Conservation (phyloP, 2,113 vertebrate genomes). For the Prionailurus bengalensis region DNA sequence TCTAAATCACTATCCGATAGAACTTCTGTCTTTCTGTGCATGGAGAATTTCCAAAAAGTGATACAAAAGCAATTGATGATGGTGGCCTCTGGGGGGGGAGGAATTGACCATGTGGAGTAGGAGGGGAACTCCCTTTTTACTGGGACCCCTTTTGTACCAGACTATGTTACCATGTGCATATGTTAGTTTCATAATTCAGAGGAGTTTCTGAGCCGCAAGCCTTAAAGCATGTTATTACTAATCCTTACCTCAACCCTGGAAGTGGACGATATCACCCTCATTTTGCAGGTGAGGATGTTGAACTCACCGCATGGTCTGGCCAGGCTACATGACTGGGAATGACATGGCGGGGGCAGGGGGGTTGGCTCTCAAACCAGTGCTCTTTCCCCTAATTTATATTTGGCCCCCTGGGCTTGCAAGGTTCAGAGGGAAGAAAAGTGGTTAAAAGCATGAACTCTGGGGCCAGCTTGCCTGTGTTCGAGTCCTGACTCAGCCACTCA, state of each 20-base stretch:
- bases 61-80: background rate
- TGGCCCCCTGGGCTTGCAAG: background rate
- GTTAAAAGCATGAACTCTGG: background rate
- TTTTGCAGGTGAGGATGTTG: background rate
- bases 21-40: background rate
- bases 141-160: background rate
- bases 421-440: background rate
- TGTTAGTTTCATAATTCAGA: slow-evolving; percentile 13
- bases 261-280: accelerated
- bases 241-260: background rate
- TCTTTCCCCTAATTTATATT: background rate
- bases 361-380: background rate
- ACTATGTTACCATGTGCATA: background rate
- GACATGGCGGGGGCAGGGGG: background rate
- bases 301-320: background rate
- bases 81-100: slow-evolving; percentile 27
- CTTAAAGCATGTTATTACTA: background rate
- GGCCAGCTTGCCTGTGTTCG: background rate
- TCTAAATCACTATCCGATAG: background rate
- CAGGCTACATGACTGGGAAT: background rate
- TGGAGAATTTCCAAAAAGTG: slow-evolving; percentile 17
- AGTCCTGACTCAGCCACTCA: background rate
- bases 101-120: slow-evolving; percentile 14
- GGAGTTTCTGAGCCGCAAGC: background rate
- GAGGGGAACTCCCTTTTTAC: background rate